These are phyloP conservation scores for Hyposmocoma kahamanoa DNA, from an alignment of 1,140 invertebrate genomes.

Conservation along the genomic window DNA sequence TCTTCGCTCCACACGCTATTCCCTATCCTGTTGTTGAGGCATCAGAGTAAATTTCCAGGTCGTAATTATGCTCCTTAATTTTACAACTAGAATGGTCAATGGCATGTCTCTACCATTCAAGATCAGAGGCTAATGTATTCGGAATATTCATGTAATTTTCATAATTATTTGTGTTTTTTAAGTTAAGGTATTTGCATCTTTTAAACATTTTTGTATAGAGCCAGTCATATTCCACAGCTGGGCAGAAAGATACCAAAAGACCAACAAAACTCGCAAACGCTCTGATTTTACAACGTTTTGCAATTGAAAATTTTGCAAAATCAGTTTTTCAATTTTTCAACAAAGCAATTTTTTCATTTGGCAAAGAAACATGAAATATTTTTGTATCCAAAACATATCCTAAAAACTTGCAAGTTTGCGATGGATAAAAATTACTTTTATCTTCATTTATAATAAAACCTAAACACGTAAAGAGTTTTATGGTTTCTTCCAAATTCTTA, in stretches of 20 bases:
- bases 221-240: slow-evolving; percentile 5
- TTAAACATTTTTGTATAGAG: slow-evolving; percentile 6
- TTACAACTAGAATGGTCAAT: neutral
- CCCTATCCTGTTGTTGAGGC: slow-evolving; percentile 14
- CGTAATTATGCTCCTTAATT: neutral
- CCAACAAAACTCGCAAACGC: neutral
- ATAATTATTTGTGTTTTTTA: slow-evolving; percentile 5
- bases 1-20: neutral
- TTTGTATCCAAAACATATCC: neutral
- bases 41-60: slow-evolving; percentile 6
- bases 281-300: neutral
- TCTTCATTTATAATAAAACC: slow-evolving; percentile 7
- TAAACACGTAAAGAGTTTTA: neutral
- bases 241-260: neutral
- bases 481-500: neutral
- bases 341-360: neutral
- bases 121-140: neutral
- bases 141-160: slow-evolving; percentile 6
- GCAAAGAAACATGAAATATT: neutral
- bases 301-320: neutral
- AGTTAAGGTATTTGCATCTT: slow-evolving; percentile 6
- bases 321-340: neutral
- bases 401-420: neutral
- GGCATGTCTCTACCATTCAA: neutral
- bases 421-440: neutral